These are phyloP conservation scores for Notarius lentiginosus DNA, from an alignment of 2,113 vertebrate genomes.

Conservation along the genomic window DNA sequence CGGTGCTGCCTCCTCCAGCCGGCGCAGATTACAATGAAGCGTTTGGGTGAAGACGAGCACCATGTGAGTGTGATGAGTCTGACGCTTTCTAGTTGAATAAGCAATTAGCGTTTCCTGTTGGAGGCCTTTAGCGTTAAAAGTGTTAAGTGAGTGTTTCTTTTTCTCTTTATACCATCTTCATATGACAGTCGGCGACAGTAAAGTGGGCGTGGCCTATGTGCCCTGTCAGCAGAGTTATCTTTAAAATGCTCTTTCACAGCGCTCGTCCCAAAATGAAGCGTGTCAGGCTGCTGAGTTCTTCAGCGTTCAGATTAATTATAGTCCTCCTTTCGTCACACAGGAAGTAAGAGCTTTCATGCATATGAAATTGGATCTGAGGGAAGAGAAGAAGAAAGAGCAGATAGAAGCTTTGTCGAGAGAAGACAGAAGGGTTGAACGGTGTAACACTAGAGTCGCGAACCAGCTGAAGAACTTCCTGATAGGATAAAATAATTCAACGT, in stretches of 20 bases:
- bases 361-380: constrained; percentile 76
- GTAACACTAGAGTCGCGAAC: background rate
- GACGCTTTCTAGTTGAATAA: background rate
- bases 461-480: background rate
- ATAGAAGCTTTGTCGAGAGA: background rate
- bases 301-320: constrained; percentile 74
- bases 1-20: constrained; percentile 23
- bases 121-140: background rate
- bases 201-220: constrained; percentile 3
- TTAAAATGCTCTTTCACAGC: constrained; percentile 67
- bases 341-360: constrained; percentile 72
- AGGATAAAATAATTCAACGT: background rate
- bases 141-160: background rate
- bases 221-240: constrained; percentile 39
- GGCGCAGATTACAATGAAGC: background rate
- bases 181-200: background rate
- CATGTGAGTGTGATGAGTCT: background rate
- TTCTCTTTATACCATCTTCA: background rate
- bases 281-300: constrained; percentile 62
- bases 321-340: constrained; percentile 56
- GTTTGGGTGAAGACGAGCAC: background rate
- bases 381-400: constrained; percentile 54
- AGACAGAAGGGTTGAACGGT: background rate
- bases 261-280: constrained; percentile 60
- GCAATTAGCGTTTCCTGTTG: constrained; percentile 3